phyloP scores from a whole-genome alignment of 2,113 vertebrate species.

The Pomatorhinus ruficollis region DNA sequence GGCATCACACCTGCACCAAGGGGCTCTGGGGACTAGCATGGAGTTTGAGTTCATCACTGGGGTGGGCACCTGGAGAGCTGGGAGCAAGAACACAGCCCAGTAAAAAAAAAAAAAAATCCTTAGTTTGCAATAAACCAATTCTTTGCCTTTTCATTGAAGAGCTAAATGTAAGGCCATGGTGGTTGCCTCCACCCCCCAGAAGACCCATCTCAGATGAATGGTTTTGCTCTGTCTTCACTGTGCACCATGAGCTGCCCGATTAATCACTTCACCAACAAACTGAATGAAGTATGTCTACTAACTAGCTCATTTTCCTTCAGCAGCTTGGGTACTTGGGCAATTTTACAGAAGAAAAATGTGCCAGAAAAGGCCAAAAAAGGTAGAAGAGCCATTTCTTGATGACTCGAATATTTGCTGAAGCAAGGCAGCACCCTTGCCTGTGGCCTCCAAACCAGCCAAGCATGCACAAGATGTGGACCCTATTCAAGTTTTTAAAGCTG shows the following conservation, averaged over 20 bases:
- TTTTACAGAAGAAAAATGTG: not conserved
- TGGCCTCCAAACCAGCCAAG: not conserved
- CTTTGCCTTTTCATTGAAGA: not conserved
- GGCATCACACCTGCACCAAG: not conserved
- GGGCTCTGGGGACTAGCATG: not conserved
- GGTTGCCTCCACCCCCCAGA: not conserved
- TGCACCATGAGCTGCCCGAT: not conserved
- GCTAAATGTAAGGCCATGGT: not conserved
- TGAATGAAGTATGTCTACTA: not conserved
- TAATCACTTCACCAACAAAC: not conserved
- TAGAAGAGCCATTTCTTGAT: not conserved
- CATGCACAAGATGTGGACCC: no score
- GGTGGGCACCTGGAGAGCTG: not conserved
- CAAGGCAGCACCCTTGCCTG: not conserved
- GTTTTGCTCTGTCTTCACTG: accelerated
- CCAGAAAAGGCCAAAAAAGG: not conserved
- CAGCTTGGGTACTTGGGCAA: not conserved
- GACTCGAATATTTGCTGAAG: accelerated
- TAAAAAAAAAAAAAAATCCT: not conserved
- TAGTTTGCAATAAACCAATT: not conserved
- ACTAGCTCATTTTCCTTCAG: not conserved
- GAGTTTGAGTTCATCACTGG: not conserved
- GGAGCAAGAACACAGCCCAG: not conserved
- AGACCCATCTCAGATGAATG: not conserved
- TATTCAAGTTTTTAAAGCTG: not conserved